Evolutionary conservation across 2,113 vertebrate genomes (phyloP).

Genomic region (Coregonus clupeaformis): DNA sequence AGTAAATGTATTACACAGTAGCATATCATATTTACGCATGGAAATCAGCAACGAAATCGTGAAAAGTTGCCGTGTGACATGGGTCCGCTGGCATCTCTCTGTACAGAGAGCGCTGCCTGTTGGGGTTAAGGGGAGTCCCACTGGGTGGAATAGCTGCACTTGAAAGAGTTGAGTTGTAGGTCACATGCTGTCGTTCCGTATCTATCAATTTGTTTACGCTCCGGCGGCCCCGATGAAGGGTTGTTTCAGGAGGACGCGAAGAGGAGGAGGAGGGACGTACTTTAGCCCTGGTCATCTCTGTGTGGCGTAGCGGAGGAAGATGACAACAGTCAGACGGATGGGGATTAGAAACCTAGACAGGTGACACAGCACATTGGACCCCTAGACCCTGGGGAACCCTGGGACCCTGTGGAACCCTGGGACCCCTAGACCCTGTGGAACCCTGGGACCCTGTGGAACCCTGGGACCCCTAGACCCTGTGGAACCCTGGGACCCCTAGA

Average conservation of each 20-base stretch:
- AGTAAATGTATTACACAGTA: too few relatives aligned
- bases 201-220: constrained; percentile 75
- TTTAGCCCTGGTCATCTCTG: constrained; percentile 26
- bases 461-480: too few relatives aligned
- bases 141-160: constrained; percentile 42
- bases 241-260: constrained; percentile 5
- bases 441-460: too few relatives aligned
- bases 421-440: too few relatives aligned
- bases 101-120: background rate
- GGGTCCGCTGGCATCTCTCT: background rate
- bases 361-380: constrained; percentile 62
- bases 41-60: too few relatives aligned
- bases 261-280: constrained; percentile 21
- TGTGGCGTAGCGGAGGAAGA: constrained; percentile 12
- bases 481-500: too few relatives aligned
- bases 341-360: constrained; percentile 63
- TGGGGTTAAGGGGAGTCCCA: constrained; percentile 28
- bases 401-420: too few relatives aligned
- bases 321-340: constrained; percentile 18
- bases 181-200: constrained; percentile 76
- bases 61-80: background rate
- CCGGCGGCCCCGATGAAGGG: constrained; percentile 44
- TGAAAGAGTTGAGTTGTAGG: constrained; percentile 72
- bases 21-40: too few relatives aligned
- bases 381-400: background rate